Conservation (phyloP, 2,888 invertebrate species). For the Boloria euphrosyne region DNA sequence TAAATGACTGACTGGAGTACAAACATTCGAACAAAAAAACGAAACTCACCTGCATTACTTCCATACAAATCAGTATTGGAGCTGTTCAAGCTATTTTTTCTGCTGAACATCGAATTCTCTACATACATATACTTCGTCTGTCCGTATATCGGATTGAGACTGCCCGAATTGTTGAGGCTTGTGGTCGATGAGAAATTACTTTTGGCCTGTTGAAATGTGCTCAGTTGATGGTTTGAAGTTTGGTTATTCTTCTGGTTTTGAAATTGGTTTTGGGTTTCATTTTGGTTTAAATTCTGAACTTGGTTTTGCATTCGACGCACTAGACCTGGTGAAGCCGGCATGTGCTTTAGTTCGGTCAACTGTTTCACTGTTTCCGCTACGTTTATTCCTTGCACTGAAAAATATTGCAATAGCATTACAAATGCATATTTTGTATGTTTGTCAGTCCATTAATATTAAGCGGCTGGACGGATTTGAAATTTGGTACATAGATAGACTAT, state of each 20-base stretch:
- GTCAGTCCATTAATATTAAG: not conserved
- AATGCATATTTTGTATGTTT: not conserved
- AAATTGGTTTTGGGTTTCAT: slow-evolving; percentile 40
- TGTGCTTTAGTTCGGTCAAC: slow-evolving; percentile 91
- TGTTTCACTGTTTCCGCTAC: slow-evolving; percentile 95
- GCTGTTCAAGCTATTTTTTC: slow-evolving; percentile 69
- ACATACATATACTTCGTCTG: slow-evolving; percentile 71
- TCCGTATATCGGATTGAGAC: slow-evolving; percentile 76
- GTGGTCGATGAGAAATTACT: slow-evolving; percentile 64
- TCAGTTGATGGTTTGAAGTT: slow-evolving; percentile 46
- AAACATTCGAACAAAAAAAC: no score
- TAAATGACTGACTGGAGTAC: no score
- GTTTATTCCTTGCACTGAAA: slow-evolving; percentile 77
- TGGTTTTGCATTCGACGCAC: slow-evolving; percentile 80
- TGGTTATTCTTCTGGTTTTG: slow-evolving; percentile 46
- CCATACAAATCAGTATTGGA: slow-evolving; percentile 65
- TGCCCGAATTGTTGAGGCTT: slow-evolving; percentile 67
- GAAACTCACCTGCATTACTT: slow-evolving; percentile 54
- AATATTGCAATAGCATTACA: not conserved
- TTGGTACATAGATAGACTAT: not conserved
- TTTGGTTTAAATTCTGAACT: slow-evolving; percentile 41
- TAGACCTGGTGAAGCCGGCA: slow-evolving; percentile 92
- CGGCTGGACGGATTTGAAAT: not conserved
- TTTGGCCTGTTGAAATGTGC: slow-evolving; percentile 74
- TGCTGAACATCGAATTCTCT: slow-evolving; percentile 73